Base-by-base conservation (phyloP, 2,797 vertebrate species). In the Notoglanidium macrostoma region DNA sequence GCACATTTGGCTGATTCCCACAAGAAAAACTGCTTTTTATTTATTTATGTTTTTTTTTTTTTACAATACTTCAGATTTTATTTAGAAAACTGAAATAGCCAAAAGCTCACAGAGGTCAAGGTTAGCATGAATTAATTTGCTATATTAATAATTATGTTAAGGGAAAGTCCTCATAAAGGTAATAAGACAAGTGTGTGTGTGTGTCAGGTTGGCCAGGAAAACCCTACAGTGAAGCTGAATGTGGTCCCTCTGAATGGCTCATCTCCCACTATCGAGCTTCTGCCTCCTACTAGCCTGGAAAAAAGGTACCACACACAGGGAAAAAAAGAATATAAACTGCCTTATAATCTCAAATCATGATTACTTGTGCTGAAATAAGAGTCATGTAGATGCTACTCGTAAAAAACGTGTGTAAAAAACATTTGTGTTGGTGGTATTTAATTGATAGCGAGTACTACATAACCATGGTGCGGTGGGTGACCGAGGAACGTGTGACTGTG, bases 381-480 rank as follows among this genome's bases (percentile, higher is more conserved):
- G 77, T 3, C 46, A 55, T 61, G 12, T 46, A 7, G 15, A 17
- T 83, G 63, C 44, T 67, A 29, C 15, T 74, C 11, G 1, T 74
- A 68, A 55, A 65, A 68, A 55, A 65, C 21, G 2, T 74, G 26
- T 35, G 35, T 35, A 35, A 35, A 35, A 35, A 35, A 1, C 35
- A 35, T 74, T 44, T 86, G 72, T 83, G 19, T 85, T 79, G 49
- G 40, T 46, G 29, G 72, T 8, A 76, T 55, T 61, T 85, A 40
- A 61, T 46, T 55, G 8, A 29, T 26, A 96, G 95, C 26, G 92
- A 95, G 21, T 93, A 90, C 80, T 96, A 96, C 88, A 87, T 96
- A 86, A 94, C 93, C 72, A 94, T 95, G 95, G 94, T 96, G 86
- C 94, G 70, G 12, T 96, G 95, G 95, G 91, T 91, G 86, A 92